Base-by-base conservation (phyloP, 2,797 vertebrate genomes). In the Potorous gilbertii region DNA sequence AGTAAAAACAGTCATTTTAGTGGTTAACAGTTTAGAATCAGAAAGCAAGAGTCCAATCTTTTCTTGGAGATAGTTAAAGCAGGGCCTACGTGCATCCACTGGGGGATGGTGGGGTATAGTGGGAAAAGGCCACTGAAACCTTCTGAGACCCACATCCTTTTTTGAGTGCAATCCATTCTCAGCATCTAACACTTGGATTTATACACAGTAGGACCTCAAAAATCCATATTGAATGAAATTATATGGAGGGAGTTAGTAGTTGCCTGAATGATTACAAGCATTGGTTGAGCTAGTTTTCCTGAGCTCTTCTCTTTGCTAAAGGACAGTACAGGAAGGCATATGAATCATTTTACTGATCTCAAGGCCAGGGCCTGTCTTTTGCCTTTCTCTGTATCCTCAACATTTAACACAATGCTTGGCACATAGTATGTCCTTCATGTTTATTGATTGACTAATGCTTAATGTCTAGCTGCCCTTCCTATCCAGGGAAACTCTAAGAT, bases 21-120 rank as follows among this genome's bases (percentile, higher is more conserved):
- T 95, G 52, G 24, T 52, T 91, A 94, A 91, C 8, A 93, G 16
- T n/a, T 95, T 28, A 93, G 54, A 55, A 29, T 95, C 95, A 14
- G 95, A 97, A 96, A 94, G 90, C 54, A 56, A 24, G 28, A 92
- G 56, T 95, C 34, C 0, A 54, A 87, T 55, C 31, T 81, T 29
- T 94, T 16, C 66, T 74, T 40, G 16, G 66, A 40, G n/a, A 74
- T n/a, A 40, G n/a, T 40, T 46, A 81, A 81, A 46, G 18, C n/a
- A 81, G 66, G 66, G 8, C 1, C 40, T 81, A 0, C n/a, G 3
- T 5, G 8, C 18, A 81, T 46, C 66, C 66, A 5, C 66, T 40
- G 66, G n/a, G n/a, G n/a, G n/a, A 74, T 24, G 66, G 18, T 21
- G n/a, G n/a, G n/a, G n/a, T n/a, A 18, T 16, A 4, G 14, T 40